Evolutionary conservation across 2,113 vertebrate genomes (phyloP).

Genomic region (Misgurnus anguillicaudatus): DNA sequence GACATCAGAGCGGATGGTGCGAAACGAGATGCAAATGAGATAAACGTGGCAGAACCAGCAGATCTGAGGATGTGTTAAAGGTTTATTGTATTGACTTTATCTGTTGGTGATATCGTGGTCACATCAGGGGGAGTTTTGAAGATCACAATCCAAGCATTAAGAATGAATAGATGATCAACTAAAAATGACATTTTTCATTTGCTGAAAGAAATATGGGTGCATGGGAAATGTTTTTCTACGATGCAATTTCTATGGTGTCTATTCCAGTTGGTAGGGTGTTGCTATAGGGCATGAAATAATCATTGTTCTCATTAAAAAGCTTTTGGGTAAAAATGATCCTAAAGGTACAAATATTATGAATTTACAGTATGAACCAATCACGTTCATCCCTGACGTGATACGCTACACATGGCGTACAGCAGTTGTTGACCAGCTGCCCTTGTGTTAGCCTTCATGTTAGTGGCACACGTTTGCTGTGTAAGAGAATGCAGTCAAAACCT

Average conservation of each 20-base stretch:
- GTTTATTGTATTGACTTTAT: neutral
- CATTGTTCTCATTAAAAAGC: no score
- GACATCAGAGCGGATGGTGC: conserved; percentile 5
- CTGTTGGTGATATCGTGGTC: neutral
- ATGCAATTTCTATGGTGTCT: no score
- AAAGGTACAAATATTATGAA: no score
- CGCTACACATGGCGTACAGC: neutral
- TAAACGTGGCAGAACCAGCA: neutral
- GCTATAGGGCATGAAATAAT: no score
- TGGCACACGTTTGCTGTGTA: neutral
- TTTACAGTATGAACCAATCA: no score
- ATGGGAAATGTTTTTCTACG: no score
- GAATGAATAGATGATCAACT: neutral
- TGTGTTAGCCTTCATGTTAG: neutral
- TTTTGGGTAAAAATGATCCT: no score
- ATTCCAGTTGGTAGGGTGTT: no score
- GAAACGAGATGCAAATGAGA: conserved; percentile 23
- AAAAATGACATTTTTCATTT: neutral
- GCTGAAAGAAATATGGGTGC: no score
- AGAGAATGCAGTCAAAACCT: conserved; percentile 9
- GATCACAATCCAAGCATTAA: neutral
- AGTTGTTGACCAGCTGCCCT: neutral
- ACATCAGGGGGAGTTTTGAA: neutral
- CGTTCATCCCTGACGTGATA: neutral
- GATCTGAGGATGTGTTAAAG: neutral